phyloP scores from a whole-genome alignment of 1,140 invertebrate genomes.

The Holotrichia oblita region DNA sequence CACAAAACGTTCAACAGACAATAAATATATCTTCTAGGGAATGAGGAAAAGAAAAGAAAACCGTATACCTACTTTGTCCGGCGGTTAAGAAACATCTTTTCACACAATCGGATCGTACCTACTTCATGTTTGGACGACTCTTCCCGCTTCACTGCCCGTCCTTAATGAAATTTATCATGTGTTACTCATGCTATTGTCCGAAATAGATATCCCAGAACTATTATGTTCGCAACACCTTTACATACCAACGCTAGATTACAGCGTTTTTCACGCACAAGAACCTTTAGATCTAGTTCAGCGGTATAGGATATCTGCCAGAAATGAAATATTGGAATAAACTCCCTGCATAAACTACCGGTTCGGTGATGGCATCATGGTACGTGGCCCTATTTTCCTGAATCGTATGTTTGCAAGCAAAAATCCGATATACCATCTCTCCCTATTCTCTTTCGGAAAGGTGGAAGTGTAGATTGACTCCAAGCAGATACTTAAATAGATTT shows the following conservation, averaged over 20 bases:
- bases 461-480: conserved; percentile 49
- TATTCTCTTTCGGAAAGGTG: background rate
- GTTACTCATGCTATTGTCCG: conserved; percentile 52
- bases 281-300: conserved; percentile 52
- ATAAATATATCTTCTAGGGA: background rate
- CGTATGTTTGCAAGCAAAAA: conserved; percentile 50
- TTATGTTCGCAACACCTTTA: conserved; percentile 38
- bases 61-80: conserved; percentile 39
- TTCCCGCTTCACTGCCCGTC: conserved; percentile 50
- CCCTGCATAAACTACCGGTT: background rate
- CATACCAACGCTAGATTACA: conserved; percentile 47
- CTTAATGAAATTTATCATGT: conserved; percentile 58
- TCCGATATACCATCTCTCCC: background rate
- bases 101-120: conserved; percentile 27
- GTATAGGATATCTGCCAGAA: conserved; percentile 40
- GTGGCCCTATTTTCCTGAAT: conserved; percentile 5
- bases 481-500: conserved; percentile 55
- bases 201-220: conserved; percentile 15
- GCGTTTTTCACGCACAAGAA: conserved; percentile 30
- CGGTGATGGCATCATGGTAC: background rate
- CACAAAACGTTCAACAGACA: background rate
- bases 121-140: conserved; percentile 48
- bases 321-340: conserved; percentile 41
- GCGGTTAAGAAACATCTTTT: conserved; percentile 41
- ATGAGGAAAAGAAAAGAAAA: background rate